phyloP scores from a whole-genome alignment of 2,113 vertebrate genomes.

The Sisor rabdophorus region DNA sequence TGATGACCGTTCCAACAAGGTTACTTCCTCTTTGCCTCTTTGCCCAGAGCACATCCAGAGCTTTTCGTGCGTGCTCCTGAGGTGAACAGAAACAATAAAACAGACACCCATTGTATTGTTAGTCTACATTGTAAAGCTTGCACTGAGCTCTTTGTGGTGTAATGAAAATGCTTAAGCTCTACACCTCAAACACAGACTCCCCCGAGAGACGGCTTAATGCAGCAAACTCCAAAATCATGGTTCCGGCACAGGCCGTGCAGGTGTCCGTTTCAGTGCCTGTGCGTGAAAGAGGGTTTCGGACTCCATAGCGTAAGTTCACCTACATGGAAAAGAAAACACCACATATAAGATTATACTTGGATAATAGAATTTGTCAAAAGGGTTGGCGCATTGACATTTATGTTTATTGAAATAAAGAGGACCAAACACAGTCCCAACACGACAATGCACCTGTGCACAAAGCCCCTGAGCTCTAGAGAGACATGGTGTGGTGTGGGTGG shows the following conservation, averaged over 20 bases:
- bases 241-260: constrained; percentile 95
- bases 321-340: constrained; percentile 48
- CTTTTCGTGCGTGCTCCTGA: constrained; percentile 89
- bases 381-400: too few species aligned
- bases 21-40: constrained; percentile 97
- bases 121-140: not conserved
- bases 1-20: constrained; percentile 95
- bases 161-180: not conserved
- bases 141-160: not conserved
- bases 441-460: too few species aligned
- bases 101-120: not conserved
- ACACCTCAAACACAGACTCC: constrained; percentile 92
- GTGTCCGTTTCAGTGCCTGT: constrained; percentile 97
- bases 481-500: too few species aligned
- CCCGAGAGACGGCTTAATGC: constrained; percentile 95
- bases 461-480: too few species aligned
- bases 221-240: constrained; percentile 96
- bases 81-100: constrained; percentile 23
- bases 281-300: constrained; percentile 86
- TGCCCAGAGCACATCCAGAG: constrained; percentile 96
- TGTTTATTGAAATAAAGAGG: too few species aligned
- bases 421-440: too few species aligned
- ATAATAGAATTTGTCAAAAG: too few species aligned
- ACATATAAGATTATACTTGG: not conserved
- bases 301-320: constrained; percentile 92